These are phyloP conservation scores for Goniozus legneri DNA, from an alignment of 1,140 invertebrate species.

Conservation along the genomic window DNA sequence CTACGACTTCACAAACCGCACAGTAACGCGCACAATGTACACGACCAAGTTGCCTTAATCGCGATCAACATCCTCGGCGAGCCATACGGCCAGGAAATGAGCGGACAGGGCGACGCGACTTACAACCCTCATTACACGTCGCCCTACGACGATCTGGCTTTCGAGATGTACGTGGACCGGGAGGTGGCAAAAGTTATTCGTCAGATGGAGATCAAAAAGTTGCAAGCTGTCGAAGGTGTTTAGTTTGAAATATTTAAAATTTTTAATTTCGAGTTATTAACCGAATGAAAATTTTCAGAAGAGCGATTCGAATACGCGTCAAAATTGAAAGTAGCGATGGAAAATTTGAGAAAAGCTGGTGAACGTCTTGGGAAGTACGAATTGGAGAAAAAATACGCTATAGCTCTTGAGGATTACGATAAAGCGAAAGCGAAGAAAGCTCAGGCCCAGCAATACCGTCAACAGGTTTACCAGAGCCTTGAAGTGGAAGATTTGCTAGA, in stretches of 20 bases:
- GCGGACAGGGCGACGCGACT: slow-evolving; percentile 42
- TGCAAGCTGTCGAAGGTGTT: slow-evolving; percentile 72
- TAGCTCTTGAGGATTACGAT: slow-evolving; percentile 87
- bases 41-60: slow-evolving; percentile 78
- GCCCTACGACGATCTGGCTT: slow-evolving; percentile 90
- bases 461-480: slow-evolving; percentile 67
- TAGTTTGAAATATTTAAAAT: background rate
- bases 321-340: slow-evolving; percentile 81
- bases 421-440: slow-evolving; percentile 83
- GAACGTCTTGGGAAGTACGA: slow-evolving; percentile 87
- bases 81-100: slow-evolving; percentile 30
- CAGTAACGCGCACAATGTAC: slow-evolving; percentile 67
- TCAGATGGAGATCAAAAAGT: slow-evolving; percentile 82
- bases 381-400: slow-evolving; percentile 86
- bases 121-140: slow-evolving; percentile 69
- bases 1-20: slow-evolving; percentile 81
- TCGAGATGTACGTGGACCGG: slow-evolving; percentile 96
- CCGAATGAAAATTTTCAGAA: slow-evolving; percentile 60
- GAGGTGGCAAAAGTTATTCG: slow-evolving; percentile 86
- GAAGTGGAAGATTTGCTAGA: slow-evolving; percentile 77
- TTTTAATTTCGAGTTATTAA: background rate
- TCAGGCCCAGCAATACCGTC: slow-evolving; percentile 79
- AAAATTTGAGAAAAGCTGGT: slow-evolving; percentile 76
- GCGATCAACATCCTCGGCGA: slow-evolving; percentile 78
- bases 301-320: slow-evolving; percentile 90